phyloP scores from a whole-genome alignment of 2,113 vertebrate genomes.

The Pseudorhombus dupliciocellatus region DNA sequence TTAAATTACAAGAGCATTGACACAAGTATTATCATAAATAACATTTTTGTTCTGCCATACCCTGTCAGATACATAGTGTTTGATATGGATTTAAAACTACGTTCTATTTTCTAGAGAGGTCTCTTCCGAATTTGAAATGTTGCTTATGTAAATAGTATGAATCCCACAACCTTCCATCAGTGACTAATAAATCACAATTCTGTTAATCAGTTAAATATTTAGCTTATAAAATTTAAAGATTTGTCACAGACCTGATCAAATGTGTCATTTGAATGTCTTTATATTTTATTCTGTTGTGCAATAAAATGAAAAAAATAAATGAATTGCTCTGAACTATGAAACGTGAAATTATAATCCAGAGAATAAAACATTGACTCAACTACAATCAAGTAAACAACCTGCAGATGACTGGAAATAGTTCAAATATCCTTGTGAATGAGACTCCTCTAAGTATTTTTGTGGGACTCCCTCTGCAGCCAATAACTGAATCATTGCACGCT shows the following conservation, averaged over 20 bases:
- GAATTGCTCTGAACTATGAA: too few species aligned
- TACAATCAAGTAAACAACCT: background rate
- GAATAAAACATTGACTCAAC: background rate
- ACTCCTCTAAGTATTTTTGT: conserved; percentile 32
- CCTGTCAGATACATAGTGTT: too few species aligned
- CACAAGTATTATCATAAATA: background rate
- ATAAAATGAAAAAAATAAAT: too few species aligned
- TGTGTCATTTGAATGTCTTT: background rate
- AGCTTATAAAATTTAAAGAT: background rate
- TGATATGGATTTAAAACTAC: too few species aligned
- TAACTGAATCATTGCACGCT: conserved; percentile 44
- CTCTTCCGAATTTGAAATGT: too few species aligned
- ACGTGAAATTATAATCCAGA: background rate
- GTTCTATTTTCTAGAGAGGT: too few species aligned
- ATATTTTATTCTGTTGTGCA: background rate
- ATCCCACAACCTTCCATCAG: too few species aligned
- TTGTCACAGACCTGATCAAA: background rate
- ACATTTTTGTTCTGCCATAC: background rate
- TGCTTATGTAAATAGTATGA: too few species aligned
- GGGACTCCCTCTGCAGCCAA: conserved; percentile 9
- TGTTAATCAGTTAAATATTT: too few species aligned
- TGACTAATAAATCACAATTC: too few species aligned
- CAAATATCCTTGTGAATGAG: conserved; percentile 2
- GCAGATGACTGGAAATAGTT: background rate
- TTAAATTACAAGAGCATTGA: background rate